Evolutionary conservation across 2,113 vertebrate species (phyloP), one percentile per base, ranked within the genome.

Genomic region (Thamnophis sirtalis): DNA sequence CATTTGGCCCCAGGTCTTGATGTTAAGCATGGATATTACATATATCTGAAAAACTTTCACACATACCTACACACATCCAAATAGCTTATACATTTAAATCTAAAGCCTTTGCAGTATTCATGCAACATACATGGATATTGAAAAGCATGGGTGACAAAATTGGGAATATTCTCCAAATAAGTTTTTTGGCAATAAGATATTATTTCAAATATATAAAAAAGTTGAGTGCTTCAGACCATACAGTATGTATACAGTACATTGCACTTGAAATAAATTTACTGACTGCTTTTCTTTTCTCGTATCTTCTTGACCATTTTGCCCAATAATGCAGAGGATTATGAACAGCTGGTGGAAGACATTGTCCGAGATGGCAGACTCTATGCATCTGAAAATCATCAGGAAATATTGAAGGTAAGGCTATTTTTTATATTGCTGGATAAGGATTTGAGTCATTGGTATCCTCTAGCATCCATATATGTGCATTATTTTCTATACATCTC

Each of bases 331-430:
- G 99, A 99, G 98, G 99, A 99, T 95, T 99, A 99, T 0, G 99
- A 99, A 95, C 99, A 99, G 97, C 97, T 99, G 56, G 99, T 99
- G 48, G 99, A 99, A 96, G 99, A 99, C 97, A 99, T 99, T 1
- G 99, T 99, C 68, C 95, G 99, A 93, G 99, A 99, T 0, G 99
- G 99, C 95, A 97, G 99, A 95, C 98, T 99, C 87, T 99, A 99
- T 0, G 98, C 99, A 19, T 99, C 99, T 0, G 99, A 99, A 97
- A 99, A 99, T 96, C 99, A 99, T 96, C 99, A 99, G 97, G 99
- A 99, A 97, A 99, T 99, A 96, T 98, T 99, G 91, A 99, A 99
- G 98, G 99, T 98, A 63, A 97, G 98, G 0, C 0, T 22, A 22
- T 87, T 49, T 11, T 28, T 1, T 54, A 1, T 0, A 0, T 43